Conservation (phyloP, 2,113 vertebrate genomes). For the Erythrolamprus reginae region DNA sequence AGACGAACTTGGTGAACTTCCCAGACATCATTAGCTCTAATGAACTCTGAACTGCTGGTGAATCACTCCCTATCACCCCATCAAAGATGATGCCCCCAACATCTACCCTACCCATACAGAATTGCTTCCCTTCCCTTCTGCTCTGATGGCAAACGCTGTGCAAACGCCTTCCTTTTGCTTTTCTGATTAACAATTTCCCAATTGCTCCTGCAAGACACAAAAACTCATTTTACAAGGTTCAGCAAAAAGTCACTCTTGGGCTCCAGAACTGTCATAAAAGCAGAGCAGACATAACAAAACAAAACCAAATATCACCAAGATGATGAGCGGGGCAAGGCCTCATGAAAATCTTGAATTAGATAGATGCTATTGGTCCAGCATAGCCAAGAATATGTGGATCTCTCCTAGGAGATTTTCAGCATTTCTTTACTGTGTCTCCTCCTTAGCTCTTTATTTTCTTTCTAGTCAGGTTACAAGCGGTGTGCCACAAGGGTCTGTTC, state of each 20-base stretch:
- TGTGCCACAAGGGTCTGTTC: too few relatives aligned
- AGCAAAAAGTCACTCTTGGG: background rate
- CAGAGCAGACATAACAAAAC: background rate
- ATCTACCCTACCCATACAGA: background rate
- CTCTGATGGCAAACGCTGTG: background rate
- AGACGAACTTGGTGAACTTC: background rate
- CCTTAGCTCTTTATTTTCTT: background rate
- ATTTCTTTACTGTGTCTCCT: background rate
- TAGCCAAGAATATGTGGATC: background rate
- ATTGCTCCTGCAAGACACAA: background rate
- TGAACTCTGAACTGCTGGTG: background rate
- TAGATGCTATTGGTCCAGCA: background rate
- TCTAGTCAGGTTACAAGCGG: too few relatives aligned
- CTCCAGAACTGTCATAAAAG: background rate
- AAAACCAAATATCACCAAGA: background rate
- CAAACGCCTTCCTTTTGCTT: background rate
- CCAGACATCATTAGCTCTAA: background rate
- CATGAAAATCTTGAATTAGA: background rate
- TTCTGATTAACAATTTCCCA: background rate
- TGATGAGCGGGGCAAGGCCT: background rate
- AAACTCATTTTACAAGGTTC: background rate
- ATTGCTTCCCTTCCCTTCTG: background rate
- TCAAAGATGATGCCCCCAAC: background rate
- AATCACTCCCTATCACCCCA: background rate
- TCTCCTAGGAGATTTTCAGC: background rate